These are phyloP conservation scores for Microplitis mediator DNA, from an alignment of 1,140 invertebrate species.

Conservation along the genomic window DNA sequence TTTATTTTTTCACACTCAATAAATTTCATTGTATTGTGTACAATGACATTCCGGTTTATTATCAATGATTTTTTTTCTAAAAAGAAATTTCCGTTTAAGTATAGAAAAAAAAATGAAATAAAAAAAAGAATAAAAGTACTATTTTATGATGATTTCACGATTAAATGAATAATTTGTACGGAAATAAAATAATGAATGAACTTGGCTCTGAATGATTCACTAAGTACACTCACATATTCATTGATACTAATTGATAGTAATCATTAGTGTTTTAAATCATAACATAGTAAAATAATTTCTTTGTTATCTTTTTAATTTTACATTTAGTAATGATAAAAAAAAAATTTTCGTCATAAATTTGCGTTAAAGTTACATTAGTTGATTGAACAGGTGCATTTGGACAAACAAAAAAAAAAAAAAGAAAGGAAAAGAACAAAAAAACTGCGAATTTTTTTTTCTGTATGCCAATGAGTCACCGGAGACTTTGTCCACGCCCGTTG, in stretches of 20 bases:
- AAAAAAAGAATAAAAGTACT: neutral
- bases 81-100: neutral
- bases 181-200: no score
- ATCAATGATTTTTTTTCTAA: neutral
- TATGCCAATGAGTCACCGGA: conserved; percentile 16
- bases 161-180: no score
- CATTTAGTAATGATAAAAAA: no score
- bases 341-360: neutral
- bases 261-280: no score
- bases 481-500: conserved; percentile 25
- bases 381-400: conserved; percentile 12
- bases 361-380: neutral
- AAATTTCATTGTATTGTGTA: neutral
- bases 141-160: neutral
- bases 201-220: no score
- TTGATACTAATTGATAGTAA: no score
- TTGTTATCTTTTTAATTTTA: no score
- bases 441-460: conserved; percentile 11
- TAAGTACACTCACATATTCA: no score
- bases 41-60: neutral
- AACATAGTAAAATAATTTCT: no score
- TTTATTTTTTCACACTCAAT: neutral
- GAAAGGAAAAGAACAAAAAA: conserved; percentile 14
- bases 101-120: neutral
- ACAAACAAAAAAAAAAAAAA: conserved; percentile 1